Conservation (phyloP, 2,113 vertebrate genomes). For the Recurvirostra avosetta region DNA sequence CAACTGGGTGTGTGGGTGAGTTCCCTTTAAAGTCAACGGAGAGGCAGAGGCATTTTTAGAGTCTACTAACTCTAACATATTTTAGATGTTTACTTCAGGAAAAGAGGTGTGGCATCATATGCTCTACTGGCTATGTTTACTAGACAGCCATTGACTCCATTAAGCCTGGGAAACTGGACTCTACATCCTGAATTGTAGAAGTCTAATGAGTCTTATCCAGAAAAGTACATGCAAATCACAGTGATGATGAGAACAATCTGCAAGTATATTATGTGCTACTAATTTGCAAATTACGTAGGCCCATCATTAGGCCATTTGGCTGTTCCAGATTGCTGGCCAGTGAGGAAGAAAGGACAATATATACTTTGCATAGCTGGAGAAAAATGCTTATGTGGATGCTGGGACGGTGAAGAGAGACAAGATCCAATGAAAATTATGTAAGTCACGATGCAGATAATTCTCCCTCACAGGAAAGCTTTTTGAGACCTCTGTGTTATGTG, state of each 20-base stretch:
- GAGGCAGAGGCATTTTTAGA: neutral
- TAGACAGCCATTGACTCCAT: neutral
- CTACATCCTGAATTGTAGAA: neutral
- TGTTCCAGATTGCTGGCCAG: neutral
- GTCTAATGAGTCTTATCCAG: neutral
- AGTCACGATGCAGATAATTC: neutral
- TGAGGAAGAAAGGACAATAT: neutral
- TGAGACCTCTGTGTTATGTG: neutral
- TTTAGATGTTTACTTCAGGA: neutral
- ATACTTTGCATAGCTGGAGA: neutral
- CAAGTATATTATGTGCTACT: neutral
- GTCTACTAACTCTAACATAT: neutral
- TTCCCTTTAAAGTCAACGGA: neutral
- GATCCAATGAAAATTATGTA: neutral
- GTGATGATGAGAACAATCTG: neutral
- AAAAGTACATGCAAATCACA: slow-evolving; percentile 10
- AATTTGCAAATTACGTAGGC: neutral
- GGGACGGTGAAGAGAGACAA: neutral
- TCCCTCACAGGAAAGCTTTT: neutral
- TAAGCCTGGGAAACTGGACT: neutral
- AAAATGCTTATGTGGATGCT: neutral
- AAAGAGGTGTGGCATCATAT: neutral
- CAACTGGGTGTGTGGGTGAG: neutral
- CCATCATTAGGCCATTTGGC: neutral
- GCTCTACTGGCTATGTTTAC: neutral